Conservation (phyloP, 2,113 vertebrate genomes). For the Mus pahari region DNA sequence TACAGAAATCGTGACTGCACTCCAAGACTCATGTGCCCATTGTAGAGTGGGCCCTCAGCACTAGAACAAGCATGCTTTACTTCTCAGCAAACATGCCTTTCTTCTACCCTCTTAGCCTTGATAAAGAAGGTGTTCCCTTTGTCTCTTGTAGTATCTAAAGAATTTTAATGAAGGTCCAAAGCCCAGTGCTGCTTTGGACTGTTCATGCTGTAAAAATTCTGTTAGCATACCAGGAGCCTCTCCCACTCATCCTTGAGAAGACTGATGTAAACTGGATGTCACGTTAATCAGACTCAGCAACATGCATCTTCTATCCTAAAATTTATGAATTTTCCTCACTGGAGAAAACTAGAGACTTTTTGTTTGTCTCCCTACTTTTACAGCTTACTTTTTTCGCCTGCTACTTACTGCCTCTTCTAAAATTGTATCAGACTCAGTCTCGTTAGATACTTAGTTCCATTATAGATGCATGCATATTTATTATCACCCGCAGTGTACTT, state of each 20-base stretch:
- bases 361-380: slow-evolving; percentile 50
- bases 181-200: slow-evolving; percentile 33
- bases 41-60: not conserved
- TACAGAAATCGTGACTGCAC: not conserved
- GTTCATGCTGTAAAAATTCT: slow-evolving; percentile 66
- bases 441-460: slow-evolving; percentile 33
- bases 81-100: not conserved
- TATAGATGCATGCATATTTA: not conserved
- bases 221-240: slow-evolving; percentile 64
- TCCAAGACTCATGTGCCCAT: not conserved
- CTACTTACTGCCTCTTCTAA: slow-evolving; percentile 44
- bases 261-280: slow-evolving; percentile 62
- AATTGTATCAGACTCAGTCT: slow-evolving; percentile 33
- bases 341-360: slow-evolving; percentile 11
- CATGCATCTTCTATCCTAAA: slow-evolving; percentile 25
- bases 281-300: slow-evolving; percentile 39
- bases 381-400: not conserved
- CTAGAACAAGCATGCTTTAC: not conserved
- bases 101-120: not conserved
- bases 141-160: slow-evolving; percentile 45
- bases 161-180: slow-evolving; percentile 13
- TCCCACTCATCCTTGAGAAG: slow-evolving; percentile 35
- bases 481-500: slow-evolving; percentile 29
- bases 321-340: slow-evolving; percentile 25
- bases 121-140: slow-evolving; percentile 56